Evolutionary conservation across 2,113 vertebrate species (phyloP).

Genomic region (Sylvietta virens): DNA sequence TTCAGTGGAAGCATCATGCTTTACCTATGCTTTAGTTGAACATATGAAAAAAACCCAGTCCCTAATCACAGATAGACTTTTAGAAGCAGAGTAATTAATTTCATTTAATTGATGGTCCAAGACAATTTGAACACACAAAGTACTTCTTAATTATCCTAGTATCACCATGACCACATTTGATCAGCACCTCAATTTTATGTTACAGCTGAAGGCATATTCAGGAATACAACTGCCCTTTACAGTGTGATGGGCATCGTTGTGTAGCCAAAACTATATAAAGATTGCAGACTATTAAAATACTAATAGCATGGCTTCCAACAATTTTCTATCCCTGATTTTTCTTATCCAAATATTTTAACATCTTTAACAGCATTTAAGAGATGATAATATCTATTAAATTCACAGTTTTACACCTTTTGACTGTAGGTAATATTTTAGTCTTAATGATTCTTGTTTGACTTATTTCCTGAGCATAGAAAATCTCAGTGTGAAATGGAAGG

Average conservation of each 20-base stretch:
- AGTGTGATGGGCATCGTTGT: neutral
- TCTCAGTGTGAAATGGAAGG: neutral
- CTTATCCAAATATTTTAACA: neutral
- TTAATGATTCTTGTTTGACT: neutral
- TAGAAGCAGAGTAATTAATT: neutral
- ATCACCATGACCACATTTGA: neutral
- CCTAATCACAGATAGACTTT: neutral
- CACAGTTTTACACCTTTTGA: neutral
- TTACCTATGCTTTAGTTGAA: neutral
- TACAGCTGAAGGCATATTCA: neutral
- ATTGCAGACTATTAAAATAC: neutral
- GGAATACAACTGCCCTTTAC: neutral
- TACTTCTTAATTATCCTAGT: neutral
- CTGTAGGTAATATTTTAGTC: neutral
- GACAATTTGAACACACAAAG: neutral
- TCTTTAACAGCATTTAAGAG: neutral
- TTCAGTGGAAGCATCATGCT: neutral
- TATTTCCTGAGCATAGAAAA: neutral
- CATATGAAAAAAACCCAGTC: neutral
- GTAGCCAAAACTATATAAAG: neutral
- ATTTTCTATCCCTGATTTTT: neutral
- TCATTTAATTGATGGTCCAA: neutral
- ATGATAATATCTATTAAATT: neutral
- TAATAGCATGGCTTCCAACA: neutral
- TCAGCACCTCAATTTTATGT: neutral